Conservation (phyloP, 1,140 invertebrate species). For the Diorhabda carinulata region DNA sequence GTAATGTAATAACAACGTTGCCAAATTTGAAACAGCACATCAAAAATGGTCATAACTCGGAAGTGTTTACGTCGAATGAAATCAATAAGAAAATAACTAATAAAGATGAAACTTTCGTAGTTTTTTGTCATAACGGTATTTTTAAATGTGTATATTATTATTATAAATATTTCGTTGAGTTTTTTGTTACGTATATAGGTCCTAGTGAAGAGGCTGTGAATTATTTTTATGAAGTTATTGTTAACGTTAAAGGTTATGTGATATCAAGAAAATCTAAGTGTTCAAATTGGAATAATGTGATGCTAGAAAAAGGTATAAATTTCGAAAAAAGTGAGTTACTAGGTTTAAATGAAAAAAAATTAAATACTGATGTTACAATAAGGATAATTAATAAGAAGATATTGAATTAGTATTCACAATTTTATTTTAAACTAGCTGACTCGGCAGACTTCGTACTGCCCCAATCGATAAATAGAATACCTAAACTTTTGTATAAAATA, state of each 20-base stretch:
- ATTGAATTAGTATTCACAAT: too few relatives aligned
- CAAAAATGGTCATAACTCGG: constrained; percentile 8
- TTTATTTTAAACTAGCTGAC: too few relatives aligned
- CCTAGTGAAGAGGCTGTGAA: constrained; percentile 7
- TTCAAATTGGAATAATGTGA: constrained; percentile 11
- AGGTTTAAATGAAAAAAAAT: neutral
- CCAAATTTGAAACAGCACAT: constrained; percentile 10
- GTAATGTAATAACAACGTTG: neutral
- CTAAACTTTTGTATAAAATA: too few relatives aligned
- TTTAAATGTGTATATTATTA: constrained; percentile 24
- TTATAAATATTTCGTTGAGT: constrained; percentile 21
- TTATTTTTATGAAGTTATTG: constrained; percentile 15
- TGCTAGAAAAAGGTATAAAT: constrained; percentile 13
- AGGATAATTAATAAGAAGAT: constrained; percentile 3
- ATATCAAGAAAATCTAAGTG: constrained; percentile 7
- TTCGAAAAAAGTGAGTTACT: constrained; percentile 13
- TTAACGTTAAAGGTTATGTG: constrained; percentile 6
- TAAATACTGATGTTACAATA: constrained; percentile 7
- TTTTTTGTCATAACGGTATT: constrained; percentile 15
- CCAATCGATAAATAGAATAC: too few relatives aligned
- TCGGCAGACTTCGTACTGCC: too few relatives aligned
- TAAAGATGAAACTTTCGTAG: constrained; percentile 11
- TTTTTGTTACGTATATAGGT: constrained; percentile 20
- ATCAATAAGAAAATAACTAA: neutral
- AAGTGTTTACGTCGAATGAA: neutral